Conservation (phyloP, 2,113 vertebrate genomes). For the Asarcornis scutulata region DNA sequence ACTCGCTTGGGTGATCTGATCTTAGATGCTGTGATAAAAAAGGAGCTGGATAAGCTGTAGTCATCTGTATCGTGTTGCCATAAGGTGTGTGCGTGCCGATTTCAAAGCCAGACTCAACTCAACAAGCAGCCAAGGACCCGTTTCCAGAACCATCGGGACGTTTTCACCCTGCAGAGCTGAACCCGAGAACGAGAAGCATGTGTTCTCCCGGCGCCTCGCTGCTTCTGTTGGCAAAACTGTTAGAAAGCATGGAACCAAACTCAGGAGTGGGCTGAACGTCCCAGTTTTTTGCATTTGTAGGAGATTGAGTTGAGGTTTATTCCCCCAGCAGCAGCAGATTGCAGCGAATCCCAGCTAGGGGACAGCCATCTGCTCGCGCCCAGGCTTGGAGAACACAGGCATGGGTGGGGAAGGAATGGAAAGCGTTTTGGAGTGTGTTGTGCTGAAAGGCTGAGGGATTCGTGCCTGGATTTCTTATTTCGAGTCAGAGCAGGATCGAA, state of each 20-base stretch:
- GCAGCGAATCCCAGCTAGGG: constrained; percentile 23
- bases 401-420: neutral
- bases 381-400: neutral
- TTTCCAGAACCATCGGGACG: neutral
- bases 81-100: neutral
- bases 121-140: neutral
- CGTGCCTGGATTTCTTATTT: neutral
- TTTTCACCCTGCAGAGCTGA: neutral
- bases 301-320: neutral
- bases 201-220: constrained; percentile 3
- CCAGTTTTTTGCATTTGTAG: constrained; percentile 58
- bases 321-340: constrained; percentile 44
- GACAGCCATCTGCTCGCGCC: constrained; percentile 60
- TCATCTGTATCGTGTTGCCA: accelerated
- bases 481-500: neutral
- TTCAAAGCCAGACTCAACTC: neutral
- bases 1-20: neutral
- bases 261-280: constrained; percentile 48
- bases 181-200: constrained; percentile 58
- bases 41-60: neutral
- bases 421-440: constrained; percentile 16
- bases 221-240: constrained; percentile 67
- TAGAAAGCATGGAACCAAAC: constrained; percentile 19
- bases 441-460: neutral
- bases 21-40: neutral